Evolutionary conservation across 2,888 invertebrate species (phyloP).

Genomic region (Phyllotreta cruciferae): DNA sequence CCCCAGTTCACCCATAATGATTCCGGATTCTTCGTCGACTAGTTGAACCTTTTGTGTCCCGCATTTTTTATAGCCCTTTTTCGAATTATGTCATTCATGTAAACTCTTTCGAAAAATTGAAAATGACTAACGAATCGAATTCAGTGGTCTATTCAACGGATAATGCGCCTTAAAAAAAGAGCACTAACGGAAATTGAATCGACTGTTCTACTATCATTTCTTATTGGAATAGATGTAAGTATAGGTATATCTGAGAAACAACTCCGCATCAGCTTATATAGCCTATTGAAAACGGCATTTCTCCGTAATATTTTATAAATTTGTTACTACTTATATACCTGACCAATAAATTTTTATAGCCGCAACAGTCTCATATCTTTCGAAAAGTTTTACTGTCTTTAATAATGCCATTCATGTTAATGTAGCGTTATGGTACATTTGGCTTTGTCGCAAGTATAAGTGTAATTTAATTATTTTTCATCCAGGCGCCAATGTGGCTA

Average conservation of each 20-base stretch:
- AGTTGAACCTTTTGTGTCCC: slow-evolving; percentile 38
- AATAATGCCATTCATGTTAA: slow-evolving; percentile 33
- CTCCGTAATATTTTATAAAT: slow-evolving; percentile 1
- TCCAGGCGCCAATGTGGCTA: slow-evolving; percentile 36
- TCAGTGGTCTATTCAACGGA: too few relatives aligned
- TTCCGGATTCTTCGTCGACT: slow-evolving; percentile 42
- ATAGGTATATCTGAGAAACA: neutral
- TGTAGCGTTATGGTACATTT: slow-evolving; percentile 33
- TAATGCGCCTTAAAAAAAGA: too few relatives aligned
- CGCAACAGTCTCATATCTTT: slow-evolving; percentile 2
- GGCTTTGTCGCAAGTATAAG: slow-evolving; percentile 29
- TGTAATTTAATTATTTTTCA: slow-evolving; percentile 37
- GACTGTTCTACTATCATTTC: too few relatives aligned
- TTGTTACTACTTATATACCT: neutral
- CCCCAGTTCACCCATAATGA: slow-evolving; percentile 56
- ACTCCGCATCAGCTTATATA: too few relatives aligned
- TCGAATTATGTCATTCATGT: slow-evolving; percentile 32
- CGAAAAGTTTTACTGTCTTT: slow-evolving; percentile 26
- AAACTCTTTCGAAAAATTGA: slow-evolving; percentile 19
- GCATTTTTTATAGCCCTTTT: slow-evolving; percentile 40
- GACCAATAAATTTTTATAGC: slow-evolving; percentile 25
- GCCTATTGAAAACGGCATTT: too few relatives aligned
- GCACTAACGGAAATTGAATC: too few relatives aligned
- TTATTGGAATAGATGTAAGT: neutral
- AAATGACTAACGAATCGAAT: too few relatives aligned